Base-by-base conservation (phyloP, 2,797 vertebrate genomes). In the Eupleurogrammus muticus region DNA sequence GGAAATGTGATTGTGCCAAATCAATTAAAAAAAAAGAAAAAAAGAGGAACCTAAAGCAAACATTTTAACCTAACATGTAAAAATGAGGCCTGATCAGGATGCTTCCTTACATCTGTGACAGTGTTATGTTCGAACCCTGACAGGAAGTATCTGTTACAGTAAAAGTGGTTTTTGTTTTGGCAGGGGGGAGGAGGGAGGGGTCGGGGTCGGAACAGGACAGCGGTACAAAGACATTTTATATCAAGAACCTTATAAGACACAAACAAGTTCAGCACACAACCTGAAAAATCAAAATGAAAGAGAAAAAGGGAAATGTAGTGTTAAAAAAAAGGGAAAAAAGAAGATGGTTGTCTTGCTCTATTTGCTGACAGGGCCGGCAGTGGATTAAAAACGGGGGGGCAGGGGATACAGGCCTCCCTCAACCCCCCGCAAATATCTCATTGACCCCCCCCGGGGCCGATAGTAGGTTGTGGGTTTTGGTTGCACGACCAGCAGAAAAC, bases 251-350 rank as follows among this genome's bases (percentile, higher is more conserved):
- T 69, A 83, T 63, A 80, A 87, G 83, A 89, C 87, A 86, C 81
- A 87, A 83, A 89, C 63, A 61, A 77, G 70, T 82, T 86, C 79
- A 82, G 84, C 83, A 89, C 87, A 87, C 81, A 81, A 87, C 72
- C 82, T 75, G 81, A 67, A 85, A 87, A 85, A 54, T 50, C 51
- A 76, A 75, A 75, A 40, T 49, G 12, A 66, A 62, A 66, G n/a
- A 38, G 77, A 57, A 55, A 4, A 69, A 78, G 77, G 56, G 36
- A 88, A 77, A 82, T 85, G 87, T 90, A 91, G 90, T 91, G 90
- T 92, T 87, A 76, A 64, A 78, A 76, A 65, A 66, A 69, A 57
- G 48, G 19, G 35, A n/a, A 17, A 57, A 56, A 75, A 62, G 76
- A 51, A 60, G 1, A 24, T 13, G 12, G 59, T 35, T 3, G 32